A percentile compares a stretch with the other conserved stretches of the same genome.
Conservation (phyloP, 2,113 vertebrate species). For the Asarcornis scutulata region DNA sequence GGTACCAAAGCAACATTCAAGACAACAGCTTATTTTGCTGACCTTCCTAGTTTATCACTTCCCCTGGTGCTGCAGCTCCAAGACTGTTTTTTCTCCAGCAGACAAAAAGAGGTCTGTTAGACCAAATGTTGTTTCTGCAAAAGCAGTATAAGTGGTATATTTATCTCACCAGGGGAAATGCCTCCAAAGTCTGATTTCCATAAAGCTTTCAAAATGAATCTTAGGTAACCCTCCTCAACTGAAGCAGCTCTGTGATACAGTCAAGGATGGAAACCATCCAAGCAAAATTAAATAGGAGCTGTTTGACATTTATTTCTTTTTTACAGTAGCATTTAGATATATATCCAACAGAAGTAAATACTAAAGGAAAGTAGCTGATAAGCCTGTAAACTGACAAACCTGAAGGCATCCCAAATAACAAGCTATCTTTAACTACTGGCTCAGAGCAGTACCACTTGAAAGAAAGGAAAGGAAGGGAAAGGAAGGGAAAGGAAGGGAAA, state of each 20-base stretch:
- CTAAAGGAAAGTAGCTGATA: neutral
- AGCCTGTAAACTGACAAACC: neutral
- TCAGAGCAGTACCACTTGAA: neutral
- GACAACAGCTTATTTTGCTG: neutral
- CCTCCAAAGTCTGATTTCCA: neutral
- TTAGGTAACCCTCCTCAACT: neutral
- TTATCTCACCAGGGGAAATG: neutral
- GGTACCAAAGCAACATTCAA: neutral
- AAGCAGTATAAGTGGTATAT: neutral
- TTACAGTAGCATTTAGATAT: neutral
- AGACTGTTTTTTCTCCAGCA: neutral
- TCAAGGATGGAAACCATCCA: neutral
- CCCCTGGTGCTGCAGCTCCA: neutral
- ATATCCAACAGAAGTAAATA: neutral
- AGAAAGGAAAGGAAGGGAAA: neutral
- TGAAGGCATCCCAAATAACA: neutral
- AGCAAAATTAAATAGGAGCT: neutral
- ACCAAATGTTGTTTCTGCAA: neutral
- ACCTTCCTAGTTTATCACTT: neutral
- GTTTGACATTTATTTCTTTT: neutral
- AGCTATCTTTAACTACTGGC: neutral
- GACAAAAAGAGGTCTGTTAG: neutral
- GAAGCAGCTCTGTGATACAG: neutral
- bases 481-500: too few relatives aligned
- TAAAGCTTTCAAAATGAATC: neutral